phyloP scores from a whole-genome alignment of 2,888 invertebrate species.

The Vanessa cardui region DNA sequence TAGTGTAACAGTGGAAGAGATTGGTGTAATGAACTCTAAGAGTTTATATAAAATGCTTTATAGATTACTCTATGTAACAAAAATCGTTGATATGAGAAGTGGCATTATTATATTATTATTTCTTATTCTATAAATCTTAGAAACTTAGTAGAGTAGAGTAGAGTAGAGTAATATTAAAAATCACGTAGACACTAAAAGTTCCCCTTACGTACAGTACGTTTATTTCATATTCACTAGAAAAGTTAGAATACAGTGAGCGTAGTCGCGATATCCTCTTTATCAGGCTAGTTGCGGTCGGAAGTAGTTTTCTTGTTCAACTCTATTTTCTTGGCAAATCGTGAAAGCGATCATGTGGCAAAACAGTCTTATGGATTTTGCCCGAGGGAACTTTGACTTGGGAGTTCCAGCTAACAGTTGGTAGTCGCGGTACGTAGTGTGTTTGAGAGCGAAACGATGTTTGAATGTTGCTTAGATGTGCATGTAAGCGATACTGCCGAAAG shows the following conservation, averaged over 20 bases:
- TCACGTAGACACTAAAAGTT: conserved; percentile 46
- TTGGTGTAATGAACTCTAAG: too few species aligned
- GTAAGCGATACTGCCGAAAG: conserved; percentile 62
- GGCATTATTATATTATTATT: not conserved
- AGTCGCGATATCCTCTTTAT: conserved; percentile 51
- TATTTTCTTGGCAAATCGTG: conserved; percentile 80
- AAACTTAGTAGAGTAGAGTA: conserved; percentile 8
- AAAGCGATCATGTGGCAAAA: conserved; percentile 82
- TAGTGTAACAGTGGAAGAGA: too few species aligned
- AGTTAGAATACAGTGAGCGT: conserved; percentile 53
- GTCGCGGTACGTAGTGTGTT: conserved; percentile 60
- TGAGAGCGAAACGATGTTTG: conserved; percentile 79
- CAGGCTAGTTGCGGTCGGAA: conserved; percentile 65
- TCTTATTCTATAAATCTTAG: conserved; percentile 14
- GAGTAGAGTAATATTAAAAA: conserved; percentile 44
- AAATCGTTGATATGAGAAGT: too few species aligned
- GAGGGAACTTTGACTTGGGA: conserved; percentile 76
- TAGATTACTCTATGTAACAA: too few species aligned
- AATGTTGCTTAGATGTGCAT: conserved; percentile 63
- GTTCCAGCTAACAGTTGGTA: conserved; percentile 57
- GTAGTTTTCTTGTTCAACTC: conserved; percentile 69
- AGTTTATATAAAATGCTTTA: too few species aligned
- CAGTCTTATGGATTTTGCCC: conserved; percentile 79
- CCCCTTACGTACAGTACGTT: conserved; percentile 44
- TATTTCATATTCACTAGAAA: conserved; percentile 63